These are phyloP conservation scores for Psittacula cyanocephala DNA, from an alignment of 2,113 vertebrate genomes.

Conservation along the genomic window DNA sequence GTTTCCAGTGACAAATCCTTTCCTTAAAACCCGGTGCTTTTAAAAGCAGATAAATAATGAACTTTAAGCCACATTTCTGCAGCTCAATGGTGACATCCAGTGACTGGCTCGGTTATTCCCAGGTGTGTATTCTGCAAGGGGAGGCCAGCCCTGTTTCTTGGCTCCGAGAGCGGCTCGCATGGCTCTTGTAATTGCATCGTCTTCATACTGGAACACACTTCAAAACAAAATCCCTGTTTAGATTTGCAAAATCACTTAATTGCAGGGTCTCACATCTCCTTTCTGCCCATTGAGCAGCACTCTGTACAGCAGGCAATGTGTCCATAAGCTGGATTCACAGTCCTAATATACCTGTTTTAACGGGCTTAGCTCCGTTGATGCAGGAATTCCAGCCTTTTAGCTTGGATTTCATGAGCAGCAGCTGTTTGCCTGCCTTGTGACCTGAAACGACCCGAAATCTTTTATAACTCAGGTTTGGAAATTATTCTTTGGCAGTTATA, in stretches of 20 bases:
- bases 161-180: background rate
- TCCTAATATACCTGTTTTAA: background rate
- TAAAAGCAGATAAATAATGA: background rate
- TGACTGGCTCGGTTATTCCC: constrained; percentile 74
- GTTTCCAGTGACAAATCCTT: background rate
- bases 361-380: background rate
- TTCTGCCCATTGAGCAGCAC: background rate
- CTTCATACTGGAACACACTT: constrained; percentile 43
- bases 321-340: background rate
- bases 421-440: background rate
- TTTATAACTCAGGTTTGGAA: background rate
- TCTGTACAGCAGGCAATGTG: background rate
- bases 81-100: constrained; percentile 85
- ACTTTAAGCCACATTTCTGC: constrained; percentile 31
- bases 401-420: background rate
- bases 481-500: background rate
- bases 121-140: constrained; percentile 30
- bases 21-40: constrained; percentile 8
- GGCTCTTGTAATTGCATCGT: constrained; percentile 45
- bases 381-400: background rate
- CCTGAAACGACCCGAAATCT: background rate
- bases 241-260: constrained; percentile 72
- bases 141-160: background rate
- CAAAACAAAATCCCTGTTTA: constrained; percentile 63
- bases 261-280: constrained; percentile 47